A percentile compares a stretch with the other conserved stretches of the same genome.
phyloP scores from a whole-genome alignment of 2,113 vertebrate species.

The Tichodroma muraria region DNA sequence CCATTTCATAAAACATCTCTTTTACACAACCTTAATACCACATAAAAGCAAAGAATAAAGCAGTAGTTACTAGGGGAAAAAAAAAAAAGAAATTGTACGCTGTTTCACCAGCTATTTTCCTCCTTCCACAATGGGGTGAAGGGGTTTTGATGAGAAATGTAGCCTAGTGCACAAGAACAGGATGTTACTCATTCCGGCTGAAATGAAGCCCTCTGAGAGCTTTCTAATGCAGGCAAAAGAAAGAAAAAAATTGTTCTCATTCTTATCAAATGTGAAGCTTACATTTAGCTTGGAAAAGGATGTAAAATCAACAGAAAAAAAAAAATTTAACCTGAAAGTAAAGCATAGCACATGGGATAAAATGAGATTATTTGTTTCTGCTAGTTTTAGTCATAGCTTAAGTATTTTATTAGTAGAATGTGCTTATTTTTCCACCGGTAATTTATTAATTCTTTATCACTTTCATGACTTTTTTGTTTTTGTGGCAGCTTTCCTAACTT shows the following conservation, averaged over 20 bases:
- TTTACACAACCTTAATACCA: background rate
- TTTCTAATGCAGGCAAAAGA: background rate
- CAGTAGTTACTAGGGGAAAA: background rate
- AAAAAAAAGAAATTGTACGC: background rate
- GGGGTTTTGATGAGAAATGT: background rate
- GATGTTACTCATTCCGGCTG: background rate
- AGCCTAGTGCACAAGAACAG: background rate
- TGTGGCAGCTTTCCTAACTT: no score
- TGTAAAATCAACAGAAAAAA: background rate
- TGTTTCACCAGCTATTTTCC: background rate
- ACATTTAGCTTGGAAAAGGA: background rate
- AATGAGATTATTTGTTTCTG: background rate
- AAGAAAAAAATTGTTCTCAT: background rate
- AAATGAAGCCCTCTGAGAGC: background rate
- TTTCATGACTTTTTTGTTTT: background rate
- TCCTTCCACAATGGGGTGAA: background rate
- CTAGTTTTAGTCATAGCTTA: background rate
- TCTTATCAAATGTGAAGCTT: background rate
- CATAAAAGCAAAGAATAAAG: background rate
- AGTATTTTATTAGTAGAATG: background rate
- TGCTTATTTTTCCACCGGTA: background rate
- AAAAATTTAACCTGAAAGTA: background rate
- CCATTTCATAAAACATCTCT: background rate
- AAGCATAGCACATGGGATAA: background rate
- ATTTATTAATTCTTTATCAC: background rate